Percentiles rank a stretch among this genome's conserved stretches.
Evolutionary conservation across 1,140 invertebrate species (phyloP).

Genomic region (Sitobion miscanthi): DNA sequence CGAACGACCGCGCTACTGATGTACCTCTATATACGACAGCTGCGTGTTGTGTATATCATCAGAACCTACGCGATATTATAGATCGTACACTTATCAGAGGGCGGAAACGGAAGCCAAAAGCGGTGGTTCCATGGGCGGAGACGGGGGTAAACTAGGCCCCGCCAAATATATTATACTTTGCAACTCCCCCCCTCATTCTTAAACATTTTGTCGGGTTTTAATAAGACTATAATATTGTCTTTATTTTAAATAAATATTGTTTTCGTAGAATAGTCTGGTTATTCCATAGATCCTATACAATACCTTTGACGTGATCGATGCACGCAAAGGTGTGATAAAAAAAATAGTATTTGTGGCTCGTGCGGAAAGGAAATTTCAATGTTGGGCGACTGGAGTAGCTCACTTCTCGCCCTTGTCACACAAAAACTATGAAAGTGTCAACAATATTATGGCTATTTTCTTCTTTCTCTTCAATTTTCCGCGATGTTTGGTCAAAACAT

Average conservation of each 20-base stretch:
- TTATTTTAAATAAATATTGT: too few species aligned
- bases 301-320: too few species aligned
- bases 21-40: not conserved
- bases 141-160: not conserved
- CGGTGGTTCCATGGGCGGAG: not conserved
- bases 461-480: not conserved
- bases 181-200: not conserved
- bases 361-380: too few species aligned
- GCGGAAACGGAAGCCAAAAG: not conserved
- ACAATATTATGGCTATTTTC: too few species aligned
- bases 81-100: not conserved
- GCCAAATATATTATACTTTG: not conserved
- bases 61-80: not conserved
- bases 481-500: not conserved
- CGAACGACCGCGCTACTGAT: not conserved
- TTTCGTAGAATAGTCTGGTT: too few species aligned
- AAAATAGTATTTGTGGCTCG: too few species aligned
- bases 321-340: too few species aligned
- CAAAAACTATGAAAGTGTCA: not conserved
- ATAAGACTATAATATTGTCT: not conserved
- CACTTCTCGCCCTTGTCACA: too few species aligned
- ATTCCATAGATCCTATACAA: too few species aligned
- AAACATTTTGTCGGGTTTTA: not conserved
- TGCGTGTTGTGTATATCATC: not conserved
- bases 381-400: too few species aligned